Evolutionary conservation across 2,888 invertebrate genomes (phyloP).

Genomic region (Plebejus argus): DNA sequence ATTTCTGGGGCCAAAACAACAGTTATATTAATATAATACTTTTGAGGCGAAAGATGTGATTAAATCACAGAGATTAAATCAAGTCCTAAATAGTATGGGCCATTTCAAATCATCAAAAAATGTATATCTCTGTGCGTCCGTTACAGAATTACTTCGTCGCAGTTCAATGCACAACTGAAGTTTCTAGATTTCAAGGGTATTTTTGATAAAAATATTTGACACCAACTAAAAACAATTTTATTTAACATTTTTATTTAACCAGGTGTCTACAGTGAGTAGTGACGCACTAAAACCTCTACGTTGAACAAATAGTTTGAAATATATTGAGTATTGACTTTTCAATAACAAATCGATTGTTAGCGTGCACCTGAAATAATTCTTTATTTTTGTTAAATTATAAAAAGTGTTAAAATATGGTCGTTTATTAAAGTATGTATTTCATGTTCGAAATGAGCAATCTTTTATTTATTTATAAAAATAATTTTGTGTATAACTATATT

Average conservation of each 20-base stretch:
- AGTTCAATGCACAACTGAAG: neutral
- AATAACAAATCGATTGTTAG: neutral
- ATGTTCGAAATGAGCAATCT: too few species aligned
- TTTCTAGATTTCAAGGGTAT: neutral
- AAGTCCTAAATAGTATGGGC: too few species aligned
- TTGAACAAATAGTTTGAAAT: neutral
- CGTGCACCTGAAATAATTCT: neutral
- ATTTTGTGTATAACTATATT: too few species aligned
- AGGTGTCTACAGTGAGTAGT: neutral
- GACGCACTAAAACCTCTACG: neutral
- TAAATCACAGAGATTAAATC: too few species aligned
- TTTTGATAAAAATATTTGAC: neutral
- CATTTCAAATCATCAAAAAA: too few species aligned
- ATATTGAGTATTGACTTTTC: constrained; percentile 6
- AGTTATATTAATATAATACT: too few species aligned
- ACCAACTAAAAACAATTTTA: neutral
- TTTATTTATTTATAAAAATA: too few species aligned
- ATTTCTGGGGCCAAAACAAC: too few species aligned
- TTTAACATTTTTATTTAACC: neutral
- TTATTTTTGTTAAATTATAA: neutral
- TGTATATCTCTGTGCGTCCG: too few species aligned
- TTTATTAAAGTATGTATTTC: neutral
- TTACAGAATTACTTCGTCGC: too few species aligned
- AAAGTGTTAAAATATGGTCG: neutral
- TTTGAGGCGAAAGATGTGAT: too few species aligned